Percentiles rank a stretch among this genome's conserved stretches.
These are phyloP conservation scores for Megaptera novaeangliae DNA, from an alignment of 2,113 vertebrate species.

Conservation along the genomic window DNA sequence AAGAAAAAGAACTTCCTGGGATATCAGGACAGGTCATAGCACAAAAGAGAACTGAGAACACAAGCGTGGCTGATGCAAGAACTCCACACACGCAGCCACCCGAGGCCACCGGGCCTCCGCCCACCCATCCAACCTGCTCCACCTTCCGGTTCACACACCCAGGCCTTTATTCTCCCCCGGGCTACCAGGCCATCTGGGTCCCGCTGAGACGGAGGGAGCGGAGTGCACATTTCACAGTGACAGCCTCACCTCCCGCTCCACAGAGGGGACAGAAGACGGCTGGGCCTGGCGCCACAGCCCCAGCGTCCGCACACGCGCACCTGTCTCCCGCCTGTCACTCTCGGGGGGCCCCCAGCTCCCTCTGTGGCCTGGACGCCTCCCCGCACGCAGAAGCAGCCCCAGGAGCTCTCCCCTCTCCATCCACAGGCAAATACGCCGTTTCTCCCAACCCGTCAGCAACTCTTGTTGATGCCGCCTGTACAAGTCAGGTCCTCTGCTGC, in stretches of 20 bases:
- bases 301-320: rapidly evolving
- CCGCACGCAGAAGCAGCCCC: background rate
- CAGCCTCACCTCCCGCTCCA: background rate
- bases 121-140: background rate
- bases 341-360: background rate
- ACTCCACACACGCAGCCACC: background rate
- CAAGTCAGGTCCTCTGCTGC: background rate
- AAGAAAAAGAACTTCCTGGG: background rate
- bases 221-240: background rate
- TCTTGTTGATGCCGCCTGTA: background rate
- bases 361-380: background rate
- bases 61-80: background rate
- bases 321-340: background rate
- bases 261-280: background rate
- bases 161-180: background rate
- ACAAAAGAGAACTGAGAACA: background rate
- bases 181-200: background rate
- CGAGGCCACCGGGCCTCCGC: background rate
- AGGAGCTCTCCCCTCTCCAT: background rate
- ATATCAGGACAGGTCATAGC: background rate
- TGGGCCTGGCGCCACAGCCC: rapidly evolving
- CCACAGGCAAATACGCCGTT: background rate
- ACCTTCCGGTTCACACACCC: background rate
- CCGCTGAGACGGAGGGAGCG: background rate
- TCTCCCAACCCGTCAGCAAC: background rate